Percentiles rank a stretch among this genome's conserved stretches.
phyloP scores from a whole-genome alignment of 2,113 vertebrate genomes.

The Rhabdomys dilectus region DNA sequence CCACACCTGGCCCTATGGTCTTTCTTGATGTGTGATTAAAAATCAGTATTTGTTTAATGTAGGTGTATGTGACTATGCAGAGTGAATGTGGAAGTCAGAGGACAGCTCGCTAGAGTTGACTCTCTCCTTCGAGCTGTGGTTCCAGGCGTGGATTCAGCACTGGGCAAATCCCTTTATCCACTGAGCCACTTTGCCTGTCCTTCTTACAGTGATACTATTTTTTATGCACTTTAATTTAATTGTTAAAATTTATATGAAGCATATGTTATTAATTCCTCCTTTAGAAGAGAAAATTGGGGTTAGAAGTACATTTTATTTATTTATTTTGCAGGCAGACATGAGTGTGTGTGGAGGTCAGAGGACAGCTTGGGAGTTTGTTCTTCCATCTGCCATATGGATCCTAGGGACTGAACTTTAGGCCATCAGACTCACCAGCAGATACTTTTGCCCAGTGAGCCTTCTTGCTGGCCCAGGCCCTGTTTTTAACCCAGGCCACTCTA shows the following conservation, averaged over 20 bases:
- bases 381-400: not conserved
- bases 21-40: not conserved
- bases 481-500: not conserved
- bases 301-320: not conserved
- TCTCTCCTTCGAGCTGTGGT: not conserved
- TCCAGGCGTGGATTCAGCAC: not conserved
- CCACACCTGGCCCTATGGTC: not conserved
- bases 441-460: not conserved
- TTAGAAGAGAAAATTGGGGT: conserved; percentile 33
- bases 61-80: not conserved
- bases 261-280: not conserved
- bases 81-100: not conserved
- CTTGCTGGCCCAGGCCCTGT: not conserved
- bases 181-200: not conserved
- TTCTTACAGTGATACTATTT: not conserved
- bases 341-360: not conserved
- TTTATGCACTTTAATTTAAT: conserved; percentile 12
- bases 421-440: not conserved
- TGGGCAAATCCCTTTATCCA: not conserved
- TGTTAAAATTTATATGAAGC: not conserved
- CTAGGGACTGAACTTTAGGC: not conserved
- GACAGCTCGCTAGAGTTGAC: not conserved
- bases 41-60: not conserved
- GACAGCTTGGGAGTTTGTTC: not conserved
- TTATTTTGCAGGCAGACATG: not conserved